These are phyloP conservation scores for Noctilio leporinus DNA, from an alignment of 2,113 vertebrate genomes.

Conservation along the genomic window DNA sequence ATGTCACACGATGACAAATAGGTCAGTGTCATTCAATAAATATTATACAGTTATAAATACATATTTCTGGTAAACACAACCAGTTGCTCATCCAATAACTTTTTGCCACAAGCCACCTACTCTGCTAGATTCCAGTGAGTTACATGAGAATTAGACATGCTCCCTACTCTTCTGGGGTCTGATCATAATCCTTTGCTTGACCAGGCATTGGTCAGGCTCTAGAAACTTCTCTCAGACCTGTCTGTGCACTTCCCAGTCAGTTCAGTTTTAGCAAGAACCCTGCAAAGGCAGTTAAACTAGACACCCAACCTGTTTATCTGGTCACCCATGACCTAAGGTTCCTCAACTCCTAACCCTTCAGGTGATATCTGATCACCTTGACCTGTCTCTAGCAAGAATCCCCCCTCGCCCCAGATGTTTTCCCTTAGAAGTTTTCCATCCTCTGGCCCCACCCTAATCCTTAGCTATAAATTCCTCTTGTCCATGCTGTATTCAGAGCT, in stretches of 20 bases:
- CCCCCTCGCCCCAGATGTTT: background rate
- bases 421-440: background rate
- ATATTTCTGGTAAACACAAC: background rate
- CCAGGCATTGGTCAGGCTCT: background rate
- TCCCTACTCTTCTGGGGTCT: background rate
- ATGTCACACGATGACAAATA: background rate
- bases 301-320: background rate
- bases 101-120: accelerated
- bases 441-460: background rate
- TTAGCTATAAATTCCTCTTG: background rate
- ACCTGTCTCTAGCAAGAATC: background rate
- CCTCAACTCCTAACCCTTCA: background rate
- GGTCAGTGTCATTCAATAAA: background rate
- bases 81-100: accelerated
- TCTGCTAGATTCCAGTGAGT: too few relatives aligned
- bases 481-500: background rate
- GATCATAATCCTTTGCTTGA: background rate
- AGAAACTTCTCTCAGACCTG: background rate
- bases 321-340: background rate
- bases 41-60: background rate
- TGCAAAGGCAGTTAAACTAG: background rate
- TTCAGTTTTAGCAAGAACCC: background rate
- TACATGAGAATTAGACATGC: accelerated
- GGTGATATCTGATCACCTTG: background rate
- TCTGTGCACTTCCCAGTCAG: background rate